Conservation (phyloP, 1,140 invertebrate species). For the Metopolophium dirhodum region DNA sequence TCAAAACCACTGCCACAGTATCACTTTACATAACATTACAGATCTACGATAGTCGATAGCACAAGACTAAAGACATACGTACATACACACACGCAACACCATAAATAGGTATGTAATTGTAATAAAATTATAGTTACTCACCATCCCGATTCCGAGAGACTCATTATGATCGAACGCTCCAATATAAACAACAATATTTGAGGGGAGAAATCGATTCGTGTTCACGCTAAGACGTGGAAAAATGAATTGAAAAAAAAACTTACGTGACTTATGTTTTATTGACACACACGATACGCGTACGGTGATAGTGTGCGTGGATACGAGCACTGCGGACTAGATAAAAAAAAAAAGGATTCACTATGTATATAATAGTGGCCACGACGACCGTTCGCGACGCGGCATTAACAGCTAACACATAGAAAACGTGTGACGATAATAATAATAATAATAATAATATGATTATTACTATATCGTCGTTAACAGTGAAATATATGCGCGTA, state of each 20-base stretch:
- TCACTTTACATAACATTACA: background rate
- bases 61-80: background rate
- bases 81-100: no score
- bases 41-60: background rate
- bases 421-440: no score
- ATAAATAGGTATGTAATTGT: background rate
- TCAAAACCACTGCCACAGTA: no score
- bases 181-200: background rate
- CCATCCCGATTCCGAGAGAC: constrained; percentile 50
- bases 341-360: background rate
- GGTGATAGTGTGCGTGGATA: background rate
- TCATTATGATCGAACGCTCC: background rate
- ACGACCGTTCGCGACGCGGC: background rate
- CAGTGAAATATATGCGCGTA: no score
- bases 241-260: background rate
- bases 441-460: no score
- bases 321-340: background rate
- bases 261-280: background rate
- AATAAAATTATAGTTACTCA: background rate
- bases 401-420: background rate
- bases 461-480: no score
- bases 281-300: background rate
- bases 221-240: background rate
- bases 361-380: background rate
- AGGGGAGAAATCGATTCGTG: no score